A percentile compares a stretch with the other conserved stretches of the same genome.
These are phyloP conservation scores for Troglohyphantes excavatus DNA, from an alignment of 2,888 invertebrate genomes.

Conservation along the genomic window DNA sequence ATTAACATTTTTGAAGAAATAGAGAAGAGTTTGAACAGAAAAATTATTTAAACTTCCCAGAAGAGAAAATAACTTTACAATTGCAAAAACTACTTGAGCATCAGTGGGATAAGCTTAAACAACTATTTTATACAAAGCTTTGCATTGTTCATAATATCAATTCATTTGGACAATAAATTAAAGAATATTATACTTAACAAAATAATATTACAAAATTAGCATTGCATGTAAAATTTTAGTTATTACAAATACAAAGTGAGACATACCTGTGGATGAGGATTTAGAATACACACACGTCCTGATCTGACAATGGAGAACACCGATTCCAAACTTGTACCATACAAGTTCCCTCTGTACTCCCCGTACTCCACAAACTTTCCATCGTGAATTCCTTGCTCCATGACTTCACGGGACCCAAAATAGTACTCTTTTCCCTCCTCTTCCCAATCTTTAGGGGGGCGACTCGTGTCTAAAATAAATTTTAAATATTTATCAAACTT, in stretches of 20 bases:
- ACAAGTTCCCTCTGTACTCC: conserved; percentile 97
- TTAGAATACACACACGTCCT: conserved; percentile 94
- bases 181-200: neutral
- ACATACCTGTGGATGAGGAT: conserved; percentile 93
- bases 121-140: neutral
- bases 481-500: neutral
- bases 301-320: conserved; percentile 92
- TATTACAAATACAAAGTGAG: neutral
- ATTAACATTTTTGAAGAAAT: no score
- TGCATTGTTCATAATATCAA: neutral
- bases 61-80: no score
- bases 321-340: conserved; percentile 95
- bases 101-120: no score
- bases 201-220: neutral
- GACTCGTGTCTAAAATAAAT: conserved; percentile 89
- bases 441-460: conserved; percentile 92
- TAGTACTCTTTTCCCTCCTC: conserved; percentile 96
- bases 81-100: no score
- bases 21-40: no score
- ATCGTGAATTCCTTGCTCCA: conserved; percentile 92
- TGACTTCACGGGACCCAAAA: conserved; percentile 92
- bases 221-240: no score
- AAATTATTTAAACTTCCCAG: no score
- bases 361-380: conserved; percentile 97
- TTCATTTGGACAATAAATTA: no score